Conservation (phyloP, 2,888 invertebrate genomes). For the Psococerastis gibbosa region DNA sequence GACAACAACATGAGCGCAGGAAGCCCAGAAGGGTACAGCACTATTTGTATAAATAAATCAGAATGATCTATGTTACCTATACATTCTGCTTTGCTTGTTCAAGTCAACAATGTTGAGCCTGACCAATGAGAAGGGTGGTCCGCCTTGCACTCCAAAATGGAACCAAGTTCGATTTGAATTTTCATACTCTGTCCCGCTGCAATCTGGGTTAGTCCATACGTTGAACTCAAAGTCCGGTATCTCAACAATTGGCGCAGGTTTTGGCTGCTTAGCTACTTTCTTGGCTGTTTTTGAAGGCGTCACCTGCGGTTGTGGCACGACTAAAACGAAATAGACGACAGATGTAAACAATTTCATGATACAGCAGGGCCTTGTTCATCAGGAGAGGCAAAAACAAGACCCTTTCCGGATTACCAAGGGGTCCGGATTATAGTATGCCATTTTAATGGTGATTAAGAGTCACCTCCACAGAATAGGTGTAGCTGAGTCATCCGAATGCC, state of each 20-base stretch:
- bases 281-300: background rate
- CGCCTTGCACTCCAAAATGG: conserved; percentile 56
- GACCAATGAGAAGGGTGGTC: conserved; percentile 35
- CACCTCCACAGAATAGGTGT: too few relatives aligned
- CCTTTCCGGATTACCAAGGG: too few relatives aligned
- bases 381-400: too few relatives aligned
- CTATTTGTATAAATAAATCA: too few relatives aligned
- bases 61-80: too few relatives aligned
- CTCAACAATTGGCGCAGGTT: conserved; percentile 23
- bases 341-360: too few relatives aligned
- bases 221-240: conserved; percentile 63
- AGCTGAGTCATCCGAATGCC: too few relatives aligned
- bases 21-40: too few relatives aligned
- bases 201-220: conserved; percentile 79
- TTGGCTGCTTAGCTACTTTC: background rate
- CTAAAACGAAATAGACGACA: conserved; percentile 1
- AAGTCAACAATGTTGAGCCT: conserved; percentile 72
- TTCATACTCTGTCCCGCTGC: conserved; percentile 68
- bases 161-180: conserved; percentile 88
- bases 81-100: conserved; percentile 79
- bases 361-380: too few relatives aligned
- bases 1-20: too few relatives aligned
- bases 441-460: too few relatives aligned
- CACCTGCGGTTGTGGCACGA: background rate
- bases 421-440: too few relatives aligned